Conservation (phyloP, 2,888 invertebrate species). For the Lomographa bimaculata region DNA sequence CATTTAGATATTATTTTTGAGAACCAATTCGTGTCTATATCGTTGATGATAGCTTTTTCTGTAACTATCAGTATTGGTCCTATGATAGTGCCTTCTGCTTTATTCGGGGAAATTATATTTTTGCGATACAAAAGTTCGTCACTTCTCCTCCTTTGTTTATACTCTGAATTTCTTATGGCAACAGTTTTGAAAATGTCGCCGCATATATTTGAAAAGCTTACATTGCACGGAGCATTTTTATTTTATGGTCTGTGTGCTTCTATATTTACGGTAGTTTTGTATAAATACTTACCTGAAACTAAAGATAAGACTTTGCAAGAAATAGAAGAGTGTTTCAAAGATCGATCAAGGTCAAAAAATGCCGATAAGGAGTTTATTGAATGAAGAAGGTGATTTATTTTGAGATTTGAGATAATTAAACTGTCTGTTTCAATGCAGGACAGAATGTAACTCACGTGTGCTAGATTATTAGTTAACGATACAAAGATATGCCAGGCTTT, state of each 20-base stretch:
- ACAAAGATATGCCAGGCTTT: too few species aligned
- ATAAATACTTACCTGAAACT: conserved; percentile 51
- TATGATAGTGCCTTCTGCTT: conserved; percentile 53
- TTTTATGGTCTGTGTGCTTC: conserved; percentile 48
- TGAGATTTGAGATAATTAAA: too few species aligned
- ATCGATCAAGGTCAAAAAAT: conserved; percentile 31
- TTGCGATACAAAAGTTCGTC: conserved; percentile 50
- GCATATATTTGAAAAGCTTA: conserved; percentile 44
- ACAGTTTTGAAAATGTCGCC: conserved; percentile 53
- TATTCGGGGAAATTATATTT: conserved; percentile 58
- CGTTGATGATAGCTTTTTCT: conserved; percentile 49
- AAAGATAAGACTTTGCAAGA: conserved; percentile 55
- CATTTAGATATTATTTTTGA: conserved; percentile 40
- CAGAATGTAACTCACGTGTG: too few species aligned
- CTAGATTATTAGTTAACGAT: too few species aligned
- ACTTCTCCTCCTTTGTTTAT: conserved; percentile 44
- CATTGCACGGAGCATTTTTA: conserved; percentile 53
- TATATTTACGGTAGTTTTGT: conserved; percentile 44
- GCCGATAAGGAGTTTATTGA: conserved; percentile 39
- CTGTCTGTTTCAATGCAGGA: too few species aligned
- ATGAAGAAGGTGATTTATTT: too few species aligned
- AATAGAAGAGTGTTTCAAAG: conserved; percentile 49
- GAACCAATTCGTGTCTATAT: conserved; percentile 48
- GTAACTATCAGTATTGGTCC: conserved; percentile 59
- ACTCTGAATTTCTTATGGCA: conserved; percentile 47